Percentiles rank a stretch among this genome's conserved stretches.
Evolutionary conservation across 2,113 vertebrate genomes (phyloP).

Genomic region (Sander lucioperca): DNA sequence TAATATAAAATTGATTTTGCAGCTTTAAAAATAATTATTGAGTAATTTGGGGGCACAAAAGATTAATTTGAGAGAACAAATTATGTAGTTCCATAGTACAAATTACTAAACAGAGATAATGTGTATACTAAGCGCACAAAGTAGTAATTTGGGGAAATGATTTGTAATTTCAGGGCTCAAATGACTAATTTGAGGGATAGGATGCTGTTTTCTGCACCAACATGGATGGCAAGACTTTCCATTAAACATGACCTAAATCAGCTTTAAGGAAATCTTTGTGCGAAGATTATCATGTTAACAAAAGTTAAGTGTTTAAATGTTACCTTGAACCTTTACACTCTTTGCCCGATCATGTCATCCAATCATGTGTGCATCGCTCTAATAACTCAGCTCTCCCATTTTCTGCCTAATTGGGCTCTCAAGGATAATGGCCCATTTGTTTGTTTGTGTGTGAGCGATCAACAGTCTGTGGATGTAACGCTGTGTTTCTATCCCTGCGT

Average conservation of each 20-base stretch:
- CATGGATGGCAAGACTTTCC: neutral
- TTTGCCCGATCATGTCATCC: conserved; percentile 24
- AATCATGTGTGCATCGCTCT: conserved; percentile 33
- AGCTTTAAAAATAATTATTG: neutral
- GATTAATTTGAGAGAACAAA: neutral
- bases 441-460: conserved; percentile 45
- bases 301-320: conserved; percentile 9
- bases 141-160: conserved; percentile 14
- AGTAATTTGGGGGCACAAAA: neutral
- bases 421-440: conserved; percentile 76
- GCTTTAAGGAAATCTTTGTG: neutral
- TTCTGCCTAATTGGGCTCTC: conserved; percentile 74
- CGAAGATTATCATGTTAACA: neutral
- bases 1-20: neutral
- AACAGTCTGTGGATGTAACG: conserved; percentile 23
- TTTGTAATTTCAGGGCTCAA: neutral
- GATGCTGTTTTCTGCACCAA: neutral
- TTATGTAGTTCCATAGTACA: neutral
- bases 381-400: conserved; percentile 62
- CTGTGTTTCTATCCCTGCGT: neutral
- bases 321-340: conserved; percentile 27
- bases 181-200: neutral
- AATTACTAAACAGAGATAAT: neutral
- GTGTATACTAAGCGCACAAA: neutral
- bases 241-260: neutral